phyloP scores from a whole-genome alignment of 2,113 vertebrate species.

The Thinocorus orbignyianus region DNA sequence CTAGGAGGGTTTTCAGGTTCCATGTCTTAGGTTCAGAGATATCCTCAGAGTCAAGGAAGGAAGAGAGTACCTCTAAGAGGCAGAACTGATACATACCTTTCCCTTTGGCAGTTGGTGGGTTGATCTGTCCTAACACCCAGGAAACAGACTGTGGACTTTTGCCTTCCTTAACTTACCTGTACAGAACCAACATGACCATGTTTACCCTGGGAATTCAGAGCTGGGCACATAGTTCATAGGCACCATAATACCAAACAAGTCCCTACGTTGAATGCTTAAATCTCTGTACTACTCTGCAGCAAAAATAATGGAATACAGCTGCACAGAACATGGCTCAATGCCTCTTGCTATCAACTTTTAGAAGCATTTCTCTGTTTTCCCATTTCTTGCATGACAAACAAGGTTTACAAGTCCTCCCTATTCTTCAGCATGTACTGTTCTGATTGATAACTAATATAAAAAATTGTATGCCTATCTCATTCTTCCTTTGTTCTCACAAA shows the following conservation, averaged over 20 bases:
- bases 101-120: background rate
- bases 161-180: background rate
- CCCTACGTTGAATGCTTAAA: background rate
- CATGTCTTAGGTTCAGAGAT: background rate
- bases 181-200: accelerated
- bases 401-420: background rate
- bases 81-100: background rate
- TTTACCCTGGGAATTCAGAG: background rate
- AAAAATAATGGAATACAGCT: background rate
- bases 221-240: background rate
- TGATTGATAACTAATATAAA: background rate
- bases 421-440: background rate
- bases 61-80: background rate
- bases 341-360: background rate
- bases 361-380: background rate
- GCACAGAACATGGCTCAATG: background rate
- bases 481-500: background rate
- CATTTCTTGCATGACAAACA: background rate
- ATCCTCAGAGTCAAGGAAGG: background rate
- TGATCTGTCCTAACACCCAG: background rate
- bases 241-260: background rate
- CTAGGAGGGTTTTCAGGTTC: background rate
- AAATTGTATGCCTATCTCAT: background rate
- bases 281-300: too few relatives aligned
- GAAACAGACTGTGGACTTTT: background rate